Base-by-base conservation (phyloP, 2,113 vertebrate species). In the Cyanoliseus patagonus region DNA sequence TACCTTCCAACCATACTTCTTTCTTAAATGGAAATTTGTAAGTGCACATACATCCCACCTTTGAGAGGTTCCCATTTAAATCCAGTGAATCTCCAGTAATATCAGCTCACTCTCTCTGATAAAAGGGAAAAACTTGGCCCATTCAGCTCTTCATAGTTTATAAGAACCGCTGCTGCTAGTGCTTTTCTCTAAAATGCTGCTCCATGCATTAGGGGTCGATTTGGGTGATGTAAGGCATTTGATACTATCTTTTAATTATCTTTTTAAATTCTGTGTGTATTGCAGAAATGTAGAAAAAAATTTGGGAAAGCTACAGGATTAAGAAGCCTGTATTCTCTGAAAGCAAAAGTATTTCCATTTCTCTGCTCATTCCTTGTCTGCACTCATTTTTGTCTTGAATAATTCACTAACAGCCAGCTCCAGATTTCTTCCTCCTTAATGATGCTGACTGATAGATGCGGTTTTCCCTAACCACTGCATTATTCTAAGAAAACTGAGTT, bases 391-490 rank as follows among this genome's bases (percentile, higher is more conserved):
- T 89, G 30, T 82, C 52, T 75, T 96, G 88, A 97, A 95, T 97
- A 95, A 95, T 95, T 96, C 84, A 95, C 53, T 86, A 91, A 66
- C 78, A 90, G 81, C 69, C 74, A 95, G 84, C 94, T 96, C 85
- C 90, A 93, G 75, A 87, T 88, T 95, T 96, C 82, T 83, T 94
- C 67, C 72, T 90, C 63, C 82, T 94, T 92, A 97, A 59, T 63
- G 19, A 19, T 80, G 82, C 93, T 93, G 86, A 85, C 89, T 96
- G 93, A 96, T 95, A 94, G 87, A 93, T 93, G 85, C 94, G 95
- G 84, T 95, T 95, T 95, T 87, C 87, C 87, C 68, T 88, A 95
- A 93, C 93, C 85, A 70, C 85, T 70, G 52, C 0, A 2, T 86
- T 92, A 70, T 90, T 92, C 25, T 53, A 39, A 83, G 70, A 87